phyloP scores from a whole-genome alignment of 37 sponge, comb jelly and placozoan species.

The Eunapius fragilis region DNA sequence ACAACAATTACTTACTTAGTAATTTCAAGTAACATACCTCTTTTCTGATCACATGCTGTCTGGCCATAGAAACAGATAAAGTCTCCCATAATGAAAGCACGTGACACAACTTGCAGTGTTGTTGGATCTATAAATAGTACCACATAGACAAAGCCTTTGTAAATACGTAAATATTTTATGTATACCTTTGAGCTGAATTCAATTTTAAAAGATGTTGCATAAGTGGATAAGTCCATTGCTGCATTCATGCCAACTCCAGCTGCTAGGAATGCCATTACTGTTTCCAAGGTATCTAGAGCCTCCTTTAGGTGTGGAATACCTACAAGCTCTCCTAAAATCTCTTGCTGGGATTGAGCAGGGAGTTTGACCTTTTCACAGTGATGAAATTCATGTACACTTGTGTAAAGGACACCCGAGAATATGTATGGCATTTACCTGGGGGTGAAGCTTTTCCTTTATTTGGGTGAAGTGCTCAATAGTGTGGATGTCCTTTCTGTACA shows the following conservation, averaged over 20 bases:
- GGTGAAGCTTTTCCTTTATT: conserved; percentile 28
- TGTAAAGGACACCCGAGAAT: background rate
- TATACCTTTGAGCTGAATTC: background rate
- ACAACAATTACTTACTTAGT: background rate
- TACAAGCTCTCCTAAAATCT: conserved; percentile 35
- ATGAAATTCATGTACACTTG: background rate
- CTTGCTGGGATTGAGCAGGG: conserved; percentile 23
- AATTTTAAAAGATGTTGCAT: conserved; percentile 8
- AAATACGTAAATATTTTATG: background rate
- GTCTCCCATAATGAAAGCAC: conserved; percentile 71
- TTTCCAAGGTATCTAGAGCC: conserved; percentile 43
- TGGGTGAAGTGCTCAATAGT: conserved; percentile 24
- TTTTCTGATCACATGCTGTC: background rate
- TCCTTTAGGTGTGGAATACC: conserved; percentile 20
- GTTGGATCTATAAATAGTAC: conserved; percentile 11
- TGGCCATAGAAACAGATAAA: conserved; percentile 38
- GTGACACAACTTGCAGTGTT: conserved; percentile 43
- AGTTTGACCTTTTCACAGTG: conserved; percentile 23
- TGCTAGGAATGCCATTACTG: conserved; percentile 57
- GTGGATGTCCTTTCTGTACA: conserved; percentile 46
- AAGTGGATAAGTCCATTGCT: background rate
- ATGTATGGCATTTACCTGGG: background rate
- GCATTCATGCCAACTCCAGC: conserved; percentile 29
- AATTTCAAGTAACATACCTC: background rate
- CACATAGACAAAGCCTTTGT: background rate